A percentile compares a stretch with the other conserved stretches of the same genome.
Evolutionary conservation across 2,888 invertebrate genomes (phyloP).

Genomic region (Nyleta sp.): DNA sequence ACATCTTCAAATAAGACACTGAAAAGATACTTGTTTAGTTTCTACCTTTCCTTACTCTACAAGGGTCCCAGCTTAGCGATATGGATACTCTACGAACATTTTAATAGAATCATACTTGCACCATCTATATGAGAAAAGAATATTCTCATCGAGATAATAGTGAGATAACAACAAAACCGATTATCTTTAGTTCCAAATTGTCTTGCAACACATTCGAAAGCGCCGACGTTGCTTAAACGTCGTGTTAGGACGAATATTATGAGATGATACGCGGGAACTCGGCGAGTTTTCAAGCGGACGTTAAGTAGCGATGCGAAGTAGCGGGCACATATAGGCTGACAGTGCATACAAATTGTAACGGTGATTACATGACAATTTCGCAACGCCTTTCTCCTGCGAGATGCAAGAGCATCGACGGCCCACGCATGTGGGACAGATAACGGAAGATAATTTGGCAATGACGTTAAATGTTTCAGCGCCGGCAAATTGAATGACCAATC

Average conservation of each 20-base stretch:
- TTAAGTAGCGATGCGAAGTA: constrained; percentile 58
- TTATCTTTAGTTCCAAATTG: too few relatives aligned
- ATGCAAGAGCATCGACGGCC: constrained; percentile 50
- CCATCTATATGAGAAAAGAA: too few relatives aligned
- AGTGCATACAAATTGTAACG: constrained; percentile 65
- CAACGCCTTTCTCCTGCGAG: constrained; percentile 62
- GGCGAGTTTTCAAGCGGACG: constrained; percentile 10
- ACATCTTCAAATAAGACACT: too few relatives aligned
- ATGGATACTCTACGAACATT: too few relatives aligned
- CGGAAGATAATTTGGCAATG: constrained; percentile 65
- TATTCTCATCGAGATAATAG: too few relatives aligned
- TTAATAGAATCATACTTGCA: too few relatives aligned
- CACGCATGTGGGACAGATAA: constrained; percentile 64
- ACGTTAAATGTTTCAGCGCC: constrained; percentile 55
- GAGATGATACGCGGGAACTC: not conserved
- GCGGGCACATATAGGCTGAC: constrained; percentile 42
- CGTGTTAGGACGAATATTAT: constrained; percentile 4
- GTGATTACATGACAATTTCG: constrained; percentile 61
- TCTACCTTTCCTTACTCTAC: too few relatives aligned
- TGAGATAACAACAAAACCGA: too few relatives aligned
- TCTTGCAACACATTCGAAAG: too few relatives aligned
- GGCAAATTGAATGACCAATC: constrained; percentile 52
- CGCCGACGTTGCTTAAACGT: constrained; percentile 1
- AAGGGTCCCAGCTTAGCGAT: too few relatives aligned
- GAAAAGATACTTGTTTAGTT: too few relatives aligned